These are phyloP conservation scores for Craseonycteris thonglongyai DNA, from an alignment of 2,113 vertebrate species.

Conservation along the genomic window DNA sequence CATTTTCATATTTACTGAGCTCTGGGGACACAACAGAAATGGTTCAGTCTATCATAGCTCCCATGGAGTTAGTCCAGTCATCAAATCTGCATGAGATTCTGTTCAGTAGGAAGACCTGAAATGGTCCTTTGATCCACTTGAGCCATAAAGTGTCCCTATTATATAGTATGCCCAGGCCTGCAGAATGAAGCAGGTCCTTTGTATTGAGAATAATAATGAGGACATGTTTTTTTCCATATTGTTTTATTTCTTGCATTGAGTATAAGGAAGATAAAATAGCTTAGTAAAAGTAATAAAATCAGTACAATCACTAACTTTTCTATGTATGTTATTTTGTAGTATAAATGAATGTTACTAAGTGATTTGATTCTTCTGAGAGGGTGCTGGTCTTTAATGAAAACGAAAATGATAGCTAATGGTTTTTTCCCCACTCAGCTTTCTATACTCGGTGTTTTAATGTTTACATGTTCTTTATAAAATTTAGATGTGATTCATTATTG, in stretches of 20 bases:
- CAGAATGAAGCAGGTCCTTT: not conserved
- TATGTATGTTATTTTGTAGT: constrained; percentile 40
- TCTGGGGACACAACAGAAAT: constrained; percentile 66
- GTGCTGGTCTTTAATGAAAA: constrained; percentile 63
- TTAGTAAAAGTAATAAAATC: constrained; percentile 54
- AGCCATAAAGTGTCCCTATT: constrained; percentile 37
- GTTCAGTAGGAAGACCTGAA: not conserved
- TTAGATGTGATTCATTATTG: constrained; percentile 49
- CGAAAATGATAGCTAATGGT: constrained; percentile 47
- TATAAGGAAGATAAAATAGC: constrained; percentile 36
- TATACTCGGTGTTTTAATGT: constrained; percentile 65
- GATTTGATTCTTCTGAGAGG: constrained; percentile 61
- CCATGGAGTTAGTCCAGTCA: constrained; percentile 76
- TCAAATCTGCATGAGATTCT: not conserved
- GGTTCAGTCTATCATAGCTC: constrained; percentile 66
- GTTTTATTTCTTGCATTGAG: constrained; percentile 49
- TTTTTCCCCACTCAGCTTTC: constrained; percentile 57
- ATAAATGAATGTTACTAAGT: constrained; percentile 53
- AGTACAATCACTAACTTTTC: constrained; percentile 74
- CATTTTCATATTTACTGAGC: constrained; percentile 64
- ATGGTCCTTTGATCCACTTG: not conserved
- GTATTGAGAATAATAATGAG: constrained; percentile 49
- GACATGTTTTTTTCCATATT: constrained; percentile 53
- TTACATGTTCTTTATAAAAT: constrained; percentile 63
- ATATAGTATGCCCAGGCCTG: not conserved